Evolutionary conservation across 2,797 vertebrate species (phyloP), one percentile per base, ranked within the genome.

Genomic region (Mastacembelus armatus): DNA sequence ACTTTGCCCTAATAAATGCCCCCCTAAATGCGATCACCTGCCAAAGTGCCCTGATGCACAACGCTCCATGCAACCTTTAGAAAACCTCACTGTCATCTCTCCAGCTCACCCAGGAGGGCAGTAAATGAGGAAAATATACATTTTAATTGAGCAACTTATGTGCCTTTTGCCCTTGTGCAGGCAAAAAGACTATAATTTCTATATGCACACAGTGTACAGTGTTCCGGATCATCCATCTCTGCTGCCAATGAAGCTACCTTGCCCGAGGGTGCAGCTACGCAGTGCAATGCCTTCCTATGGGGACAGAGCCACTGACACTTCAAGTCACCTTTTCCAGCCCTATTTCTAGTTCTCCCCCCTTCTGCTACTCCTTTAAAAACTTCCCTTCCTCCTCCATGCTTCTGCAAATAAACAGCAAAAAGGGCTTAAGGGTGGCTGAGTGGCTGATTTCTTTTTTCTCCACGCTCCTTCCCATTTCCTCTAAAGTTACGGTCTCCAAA

Each of bases 201-300:
- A 70, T 85, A 78, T 44, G 42, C 72, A 81, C 78, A 83, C 67
- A 70, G 76, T 76, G 77, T 86, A 89, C 83, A 74, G 55, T 76
- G 85, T 85, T 90, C 88, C 78, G 71, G 71, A 90, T 90, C 90
- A 92, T 91, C 86, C 88, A 90, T 91, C 90, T 91, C 74, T 38
- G 76, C 85, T 86, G 86, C 89, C 89, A 81, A 81, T 84, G 88
- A 91, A 74, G 87, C 83, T 89, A 91, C 91, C 89, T 91, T 91
- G 90, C 90, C 90, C 66, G 89, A 75, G 88, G 90, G 83, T 83
- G 78, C 68, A 64, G 85, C 78, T 74, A 43, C 42, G 63, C 78
- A 73, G 78, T 27, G 48, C 82, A 76, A 47, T 66, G 76, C 67
- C 78, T 85, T 89, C 86, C 89, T 87, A 83, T 84, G 81, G 89